Percentiles rank a stretch among this genome's conserved stretches.
phyloP scores from a whole-genome alignment of 2,113 vertebrate genomes.

The Stigmatopora argus region DNA sequence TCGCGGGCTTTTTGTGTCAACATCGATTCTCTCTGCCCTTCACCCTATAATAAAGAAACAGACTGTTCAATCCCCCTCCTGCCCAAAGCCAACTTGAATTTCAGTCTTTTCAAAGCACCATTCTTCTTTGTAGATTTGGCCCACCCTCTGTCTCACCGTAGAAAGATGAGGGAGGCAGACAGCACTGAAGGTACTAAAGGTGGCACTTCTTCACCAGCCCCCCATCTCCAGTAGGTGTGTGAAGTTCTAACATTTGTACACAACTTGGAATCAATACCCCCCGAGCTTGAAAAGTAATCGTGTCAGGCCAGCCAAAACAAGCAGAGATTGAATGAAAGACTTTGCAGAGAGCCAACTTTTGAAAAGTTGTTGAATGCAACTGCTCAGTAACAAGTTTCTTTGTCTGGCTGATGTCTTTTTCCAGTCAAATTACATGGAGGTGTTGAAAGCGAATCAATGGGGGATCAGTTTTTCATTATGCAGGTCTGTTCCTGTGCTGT shows the following conservation, averaged over 20 bases:
- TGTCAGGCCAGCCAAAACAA: slow-evolving; percentile 52
- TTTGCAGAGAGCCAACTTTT: slow-evolving; percentile 52
- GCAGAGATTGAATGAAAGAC: slow-evolving; percentile 57
- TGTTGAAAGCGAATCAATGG: slow-evolving; percentile 86
- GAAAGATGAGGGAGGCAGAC: slow-evolving; percentile 73
- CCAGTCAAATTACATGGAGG: slow-evolving; percentile 71
- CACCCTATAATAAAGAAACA: slow-evolving; percentile 74
- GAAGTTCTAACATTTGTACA: slow-evolving; percentile 60
- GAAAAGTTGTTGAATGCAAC: slow-evolving; percentile 63
- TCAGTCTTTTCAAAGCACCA: slow-evolving; percentile 81
- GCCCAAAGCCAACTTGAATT: slow-evolving; percentile 84
- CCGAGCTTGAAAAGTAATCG: slow-evolving; percentile 59
- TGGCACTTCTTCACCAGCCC: slow-evolving; percentile 56
- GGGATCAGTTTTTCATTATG: slow-evolving; percentile 78
- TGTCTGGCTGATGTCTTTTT: slow-evolving; percentile 47
- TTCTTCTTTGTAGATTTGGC: slow-evolving; percentile 78
- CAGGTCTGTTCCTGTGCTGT: slow-evolving; percentile 92
- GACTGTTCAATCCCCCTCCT: slow-evolving; percentile 80
- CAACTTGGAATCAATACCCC: slow-evolving; percentile 63
- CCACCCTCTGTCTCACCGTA: slow-evolving; percentile 73
- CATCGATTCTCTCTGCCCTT: slow-evolving; percentile 75
- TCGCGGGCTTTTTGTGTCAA: slow-evolving; percentile 62
- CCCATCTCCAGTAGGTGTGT: slow-evolving; percentile 62
- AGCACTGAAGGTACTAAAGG: slow-evolving; percentile 84
- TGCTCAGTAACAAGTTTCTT: slow-evolving; percentile 79